These are phyloP conservation scores for Brachyhypopomus occidentalis DNA, from an alignment of 2,113 vertebrate species.

Conservation along the genomic window DNA sequence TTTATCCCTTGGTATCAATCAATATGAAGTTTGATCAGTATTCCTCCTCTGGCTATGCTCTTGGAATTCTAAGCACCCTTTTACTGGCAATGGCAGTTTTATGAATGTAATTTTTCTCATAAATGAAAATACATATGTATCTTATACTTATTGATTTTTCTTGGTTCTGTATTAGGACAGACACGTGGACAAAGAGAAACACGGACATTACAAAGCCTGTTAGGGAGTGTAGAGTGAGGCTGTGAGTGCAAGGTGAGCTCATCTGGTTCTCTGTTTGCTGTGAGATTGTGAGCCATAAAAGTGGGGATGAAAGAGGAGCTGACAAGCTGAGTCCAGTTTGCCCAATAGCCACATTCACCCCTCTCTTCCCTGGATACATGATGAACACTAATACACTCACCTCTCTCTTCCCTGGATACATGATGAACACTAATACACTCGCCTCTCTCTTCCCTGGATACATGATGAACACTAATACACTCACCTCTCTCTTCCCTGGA, in stretches of 20 bases:
- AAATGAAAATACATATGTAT: too few relatives aligned
- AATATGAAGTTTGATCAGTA: neutral
- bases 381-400: neutral
- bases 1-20: constrained; percentile 1
- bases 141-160: too few relatives aligned
- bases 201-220: neutral
- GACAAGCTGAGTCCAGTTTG: constrained; percentile 10
- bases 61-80: neutral
- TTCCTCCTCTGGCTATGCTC: neutral
- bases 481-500: too few relatives aligned
- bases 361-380: too few relatives aligned
- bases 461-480: too few relatives aligned
- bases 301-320: constrained; percentile 18
- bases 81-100: constrained; percentile 9
- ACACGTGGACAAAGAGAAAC: neutral
- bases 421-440: too few relatives aligned
- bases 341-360: neutral
- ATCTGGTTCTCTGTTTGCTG: constrained; percentile 16
- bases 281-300: neutral
- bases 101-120: neutral
- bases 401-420: neutral
- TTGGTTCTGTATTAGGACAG: constrained; percentile 3
- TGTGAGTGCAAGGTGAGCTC: constrained; percentile 23
- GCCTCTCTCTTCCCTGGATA: too few relatives aligned
- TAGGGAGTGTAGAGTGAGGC: neutral